Conservation (phyloP, 2,888 invertebrate species). For the Eupithecia dodoneata region DNA sequence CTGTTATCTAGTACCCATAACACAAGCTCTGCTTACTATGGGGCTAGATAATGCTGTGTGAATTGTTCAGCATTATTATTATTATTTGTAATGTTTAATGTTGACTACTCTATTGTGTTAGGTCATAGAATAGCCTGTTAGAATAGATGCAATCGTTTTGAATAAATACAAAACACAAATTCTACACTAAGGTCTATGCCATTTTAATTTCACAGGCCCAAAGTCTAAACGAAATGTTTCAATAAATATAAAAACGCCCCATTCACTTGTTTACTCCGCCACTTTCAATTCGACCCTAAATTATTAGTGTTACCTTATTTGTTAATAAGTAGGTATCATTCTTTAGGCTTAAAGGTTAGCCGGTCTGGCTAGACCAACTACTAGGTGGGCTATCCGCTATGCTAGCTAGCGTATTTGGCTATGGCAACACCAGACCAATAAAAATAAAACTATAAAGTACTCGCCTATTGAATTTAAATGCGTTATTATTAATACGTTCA, state of each 20-base stretch:
- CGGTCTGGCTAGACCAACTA: background rate
- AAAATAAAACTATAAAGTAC: background rate
- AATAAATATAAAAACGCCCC: background rate
- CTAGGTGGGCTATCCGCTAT: constrained; percentile 2
- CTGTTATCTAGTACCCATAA: too few relatives aligned
- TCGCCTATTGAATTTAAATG: background rate
- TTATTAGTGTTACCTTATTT: background rate
- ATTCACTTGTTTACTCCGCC: background rate
- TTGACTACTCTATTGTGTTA: too few relatives aligned
- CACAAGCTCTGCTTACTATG: too few relatives aligned
- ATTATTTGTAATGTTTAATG: too few relatives aligned
- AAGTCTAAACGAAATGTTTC: background rate
- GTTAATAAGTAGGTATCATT: background rate
- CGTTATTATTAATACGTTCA: background rate
- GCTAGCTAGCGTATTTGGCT: background rate
- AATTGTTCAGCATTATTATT: too few relatives aligned
- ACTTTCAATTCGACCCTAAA: background rate
- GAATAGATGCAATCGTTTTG: too few relatives aligned
- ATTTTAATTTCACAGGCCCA: too few relatives aligned
- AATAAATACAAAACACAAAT: too few relatives aligned
- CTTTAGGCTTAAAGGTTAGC: too few relatives aligned
- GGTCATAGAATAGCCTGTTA: too few relatives aligned
- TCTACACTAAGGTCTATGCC: too few relatives aligned
- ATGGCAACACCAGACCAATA: background rate
- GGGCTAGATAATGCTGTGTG: too few relatives aligned